Evolutionary conservation across 2,113 vertebrate species (phyloP), one percentile per base, ranked within the genome.

Genomic region (Sciurus niger): DNA sequence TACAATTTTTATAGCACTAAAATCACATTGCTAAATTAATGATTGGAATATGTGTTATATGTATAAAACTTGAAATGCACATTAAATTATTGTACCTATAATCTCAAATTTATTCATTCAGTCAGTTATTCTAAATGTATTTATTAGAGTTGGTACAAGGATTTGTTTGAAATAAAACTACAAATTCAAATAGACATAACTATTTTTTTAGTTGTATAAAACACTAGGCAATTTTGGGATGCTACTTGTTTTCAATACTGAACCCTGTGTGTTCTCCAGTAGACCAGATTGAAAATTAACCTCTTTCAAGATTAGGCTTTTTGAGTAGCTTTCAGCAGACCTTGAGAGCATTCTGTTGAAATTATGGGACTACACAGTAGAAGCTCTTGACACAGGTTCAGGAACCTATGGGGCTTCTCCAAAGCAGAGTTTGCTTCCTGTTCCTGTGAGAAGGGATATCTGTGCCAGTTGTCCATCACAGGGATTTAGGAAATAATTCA

Each of bases 121-220:
- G 9, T 13, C 12, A 89, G 28, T 86, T 85, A 72, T 80, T 92
- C 43, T 58, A 92, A 86, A 51, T 37, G 3, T 40, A 60, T 65
- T 73, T 67, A 55, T 73, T 87, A 90, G 78, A 74, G 32, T 86
- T 86, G 53, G 53, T 32, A 20, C 9, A 95, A 53, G 12, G 3
- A 77, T 94, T 95, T 89, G 46, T 89, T 94, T 78, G 16, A 89
- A 83, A 95, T 88, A 32, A 55, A 84, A 90, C 68, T 73, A 63
- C 8, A 84, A 76, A 17, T 30, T 95, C 37, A 79, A 77, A 84
- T 70, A 70, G 73, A 82, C 82, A 73, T 58, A 53, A 8, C 43
- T 40, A 17, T 72, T 63, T 63, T 80, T 60, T 40, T 94, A 16
- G 90, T 92, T 89, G 2, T 89, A 77, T 80, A 65, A 89, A 89